Evolutionary conservation across 1,140 invertebrate genomes (phyloP), one percentile per base, ranked within the genome.

Genomic region (Zophobas atratus): DNA sequence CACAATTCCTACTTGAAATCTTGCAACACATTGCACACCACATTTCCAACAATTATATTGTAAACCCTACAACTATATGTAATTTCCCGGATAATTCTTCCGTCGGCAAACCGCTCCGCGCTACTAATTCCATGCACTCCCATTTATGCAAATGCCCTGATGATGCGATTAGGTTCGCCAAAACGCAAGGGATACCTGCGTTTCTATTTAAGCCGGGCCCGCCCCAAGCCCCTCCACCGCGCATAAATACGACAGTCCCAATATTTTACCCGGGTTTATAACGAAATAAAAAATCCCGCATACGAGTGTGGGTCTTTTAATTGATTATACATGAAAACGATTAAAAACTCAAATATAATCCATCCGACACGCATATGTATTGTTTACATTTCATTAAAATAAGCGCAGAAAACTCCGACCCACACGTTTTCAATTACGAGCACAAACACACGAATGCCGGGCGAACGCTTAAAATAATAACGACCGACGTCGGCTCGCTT

Each of bases 351-450:
- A 78, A 80, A 81, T 81, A 81, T 82, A 83, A 83, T 79, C 80
- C 76, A 60, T 70, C 53, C 51, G 78, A 78, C 75, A 79, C 76
- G 76, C 80, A 79, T 78, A 80, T 80, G 79, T 74, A 80, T 72
- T 84, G 83, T 84, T 84, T 84, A 83, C 82, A 80, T 84, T 84
- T 81, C 83, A 84, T 84, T 84, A 83, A 84, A 84, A 84, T 82
- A 81, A 80, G 80, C 79, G 81, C 41, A 41, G 77, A 84, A 83
- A 83, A 79, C 78, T 81, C 70, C 77, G 74, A 79, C 77, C 82
- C 82, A 81, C 83, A 84, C 84, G 84, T 84, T 82, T 84, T 80
- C 84, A 84, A 84, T 84, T 84, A 84, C 67, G 75, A 81, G 79
- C 78, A 83, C 82, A 82, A 84, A 84, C 83, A 84, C 77, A 78